phyloP scores from a whole-genome alignment of 2,113 vertebrate species.

The Paramormyrops kingsleyae region DNA sequence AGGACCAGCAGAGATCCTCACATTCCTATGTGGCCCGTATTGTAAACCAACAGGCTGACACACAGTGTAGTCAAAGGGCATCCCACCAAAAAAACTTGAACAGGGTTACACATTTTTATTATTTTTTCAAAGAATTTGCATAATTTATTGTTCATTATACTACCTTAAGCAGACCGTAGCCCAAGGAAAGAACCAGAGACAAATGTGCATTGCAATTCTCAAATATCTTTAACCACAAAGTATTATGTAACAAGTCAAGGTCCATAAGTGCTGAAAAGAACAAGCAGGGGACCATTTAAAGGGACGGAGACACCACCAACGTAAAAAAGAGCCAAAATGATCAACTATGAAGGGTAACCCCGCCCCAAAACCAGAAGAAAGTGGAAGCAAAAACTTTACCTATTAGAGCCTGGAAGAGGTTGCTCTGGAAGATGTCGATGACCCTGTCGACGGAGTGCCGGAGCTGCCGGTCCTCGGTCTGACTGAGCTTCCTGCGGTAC shows the following conservation, averaged over 20 bases:
- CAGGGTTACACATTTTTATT: not conserved
- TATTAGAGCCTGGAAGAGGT: conserved; percentile 94
- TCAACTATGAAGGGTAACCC: not conserved
- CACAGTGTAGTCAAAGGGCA: not conserved
- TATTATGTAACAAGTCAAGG: not conserved
- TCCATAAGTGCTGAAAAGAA: not conserved
- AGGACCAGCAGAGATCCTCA: not conserved
- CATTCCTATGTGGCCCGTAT: not conserved
- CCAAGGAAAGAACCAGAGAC: not conserved
- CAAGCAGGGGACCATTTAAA: not conserved
- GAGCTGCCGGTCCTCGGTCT: conserved; percentile 82
- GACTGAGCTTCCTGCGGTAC: conserved; percentile 80
- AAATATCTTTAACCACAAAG: not conserved
- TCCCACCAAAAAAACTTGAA: not conserved
- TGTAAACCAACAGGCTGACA: not conserved
- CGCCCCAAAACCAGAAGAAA: not conserved
- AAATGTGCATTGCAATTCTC: not conserved
- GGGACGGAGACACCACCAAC: not conserved
- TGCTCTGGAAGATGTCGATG: conserved; percentile 97
- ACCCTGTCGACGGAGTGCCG: conserved; percentile 88
- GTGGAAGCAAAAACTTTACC: conserved; percentile 53
- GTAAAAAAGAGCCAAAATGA: not conserved
- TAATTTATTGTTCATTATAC: not conserved
- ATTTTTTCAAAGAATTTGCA: not conserved
- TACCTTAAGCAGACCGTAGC: not conserved